These are phyloP conservation scores for Channa argus DNA, from an alignment of 2,113 vertebrate species.

Conservation along the genomic window DNA sequence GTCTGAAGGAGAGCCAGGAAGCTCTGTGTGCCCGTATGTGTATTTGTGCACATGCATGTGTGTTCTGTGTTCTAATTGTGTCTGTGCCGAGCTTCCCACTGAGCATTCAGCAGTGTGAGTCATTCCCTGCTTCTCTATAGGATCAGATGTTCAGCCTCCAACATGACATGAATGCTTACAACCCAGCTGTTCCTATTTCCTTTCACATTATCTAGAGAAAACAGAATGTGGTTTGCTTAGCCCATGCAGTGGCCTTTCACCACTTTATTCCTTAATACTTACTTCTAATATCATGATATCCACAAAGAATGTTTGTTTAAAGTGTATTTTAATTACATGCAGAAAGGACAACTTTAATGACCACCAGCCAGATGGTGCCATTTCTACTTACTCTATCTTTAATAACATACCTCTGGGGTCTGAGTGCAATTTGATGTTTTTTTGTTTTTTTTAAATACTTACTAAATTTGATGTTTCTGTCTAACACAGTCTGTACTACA, in stretches of 20 bases:
- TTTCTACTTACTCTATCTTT: neutral
- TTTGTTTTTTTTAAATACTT: too few species aligned
- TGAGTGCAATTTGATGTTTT: too few species aligned
- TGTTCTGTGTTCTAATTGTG: constrained; percentile 57
- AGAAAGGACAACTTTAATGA: constrained; percentile 21
- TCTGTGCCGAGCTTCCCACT: constrained; percentile 29
- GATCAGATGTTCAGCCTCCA: constrained; percentile 61
- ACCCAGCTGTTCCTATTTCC: constrained; percentile 58
- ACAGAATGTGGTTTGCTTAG: constrained; percentile 19
- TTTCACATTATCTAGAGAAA: constrained; percentile 17
- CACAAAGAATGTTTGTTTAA: neutral
- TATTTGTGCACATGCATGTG: constrained; percentile 6
- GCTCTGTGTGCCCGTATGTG: neutral
- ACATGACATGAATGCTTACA: constrained; percentile 55
- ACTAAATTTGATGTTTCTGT: neutral
- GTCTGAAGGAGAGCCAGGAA: constrained; percentile 31
- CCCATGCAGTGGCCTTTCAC: constrained; percentile 1
- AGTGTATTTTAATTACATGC: constrained; percentile 24
- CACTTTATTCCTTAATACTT: constrained; percentile 25
- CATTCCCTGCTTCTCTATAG: constrained; percentile 53
- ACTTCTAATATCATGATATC: constrained; percentile 21
- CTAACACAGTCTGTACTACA: too few species aligned
- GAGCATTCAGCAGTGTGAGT: constrained; percentile 57
- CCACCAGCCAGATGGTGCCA: constrained; percentile 24
- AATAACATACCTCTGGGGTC: neutral